Conservation (phyloP, 2,797 vertebrate genomes). For the Enoplosus armatus region DNA sequence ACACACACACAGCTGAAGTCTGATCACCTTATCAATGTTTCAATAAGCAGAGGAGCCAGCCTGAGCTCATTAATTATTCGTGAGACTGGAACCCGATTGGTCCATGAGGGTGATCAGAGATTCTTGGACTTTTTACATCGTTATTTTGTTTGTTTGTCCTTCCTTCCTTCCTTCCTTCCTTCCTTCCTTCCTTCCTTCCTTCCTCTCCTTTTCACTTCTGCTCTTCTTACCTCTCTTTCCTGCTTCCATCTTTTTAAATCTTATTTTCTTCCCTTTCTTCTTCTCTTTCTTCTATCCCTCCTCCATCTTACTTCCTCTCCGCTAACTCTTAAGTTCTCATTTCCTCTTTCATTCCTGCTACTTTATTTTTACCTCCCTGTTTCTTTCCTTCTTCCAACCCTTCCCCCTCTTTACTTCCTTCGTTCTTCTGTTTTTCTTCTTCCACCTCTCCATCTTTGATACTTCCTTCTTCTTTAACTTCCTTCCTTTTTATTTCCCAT, state of each 20-base stretch:
- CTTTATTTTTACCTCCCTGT: neutral
- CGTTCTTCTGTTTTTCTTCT: neutral
- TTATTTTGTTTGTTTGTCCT: neutral
- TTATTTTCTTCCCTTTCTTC: neutral
- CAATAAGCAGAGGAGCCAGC: slow-evolving; percentile 40
- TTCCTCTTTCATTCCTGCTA: neutral
- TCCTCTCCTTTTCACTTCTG: neutral
- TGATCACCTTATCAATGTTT: slow-evolving; percentile 58
- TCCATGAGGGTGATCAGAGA: slow-evolving; percentile 12
- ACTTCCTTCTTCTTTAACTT: no score
- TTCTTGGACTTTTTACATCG: neutral
- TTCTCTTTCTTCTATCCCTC: no score
- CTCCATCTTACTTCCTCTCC: no score
- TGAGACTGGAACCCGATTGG: slow-evolving; percentile 48
- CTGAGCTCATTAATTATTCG: slow-evolving; percentile 57
- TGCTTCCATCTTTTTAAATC: neutral
- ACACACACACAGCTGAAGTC: slow-evolving; percentile 30
- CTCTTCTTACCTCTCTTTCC: neutral
- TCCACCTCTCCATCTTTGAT: neutral
- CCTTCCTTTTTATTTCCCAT: neutral
- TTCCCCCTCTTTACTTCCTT: neutral
- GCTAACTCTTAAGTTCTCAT: neutral
- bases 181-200: neutral
- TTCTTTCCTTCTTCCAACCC: no score
- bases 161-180: neutral